Percentiles rank a stretch among this genome's conserved stretches.
Evolutionary conservation across 2,888 invertebrate genomes (phyloP).

Genomic region (Megalurothrips usitatus): DNA sequence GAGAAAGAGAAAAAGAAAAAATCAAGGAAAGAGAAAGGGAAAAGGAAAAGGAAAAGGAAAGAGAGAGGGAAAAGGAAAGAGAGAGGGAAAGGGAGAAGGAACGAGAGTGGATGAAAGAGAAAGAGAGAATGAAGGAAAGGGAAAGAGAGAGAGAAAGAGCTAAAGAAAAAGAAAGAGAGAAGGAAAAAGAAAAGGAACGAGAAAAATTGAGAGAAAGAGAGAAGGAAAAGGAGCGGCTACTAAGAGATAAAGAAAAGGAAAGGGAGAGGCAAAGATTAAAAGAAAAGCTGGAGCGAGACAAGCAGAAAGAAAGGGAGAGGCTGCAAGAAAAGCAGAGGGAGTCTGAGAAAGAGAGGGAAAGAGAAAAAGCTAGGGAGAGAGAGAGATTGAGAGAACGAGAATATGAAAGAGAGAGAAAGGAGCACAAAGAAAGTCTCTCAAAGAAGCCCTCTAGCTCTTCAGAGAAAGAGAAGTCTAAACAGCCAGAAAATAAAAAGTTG

Average conservation of each 20-base stretch:
- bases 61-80: not conserved
- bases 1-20: no score
- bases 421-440: not conserved
- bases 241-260: slow-evolving; percentile 69
- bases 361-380: slow-evolving; percentile 30
- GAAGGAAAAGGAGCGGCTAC: slow-evolving; percentile 58
- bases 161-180: slow-evolving; percentile 72
- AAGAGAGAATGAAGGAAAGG: slow-evolving; percentile 66
- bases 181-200: slow-evolving; percentile 72
- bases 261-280: slow-evolving; percentile 62
- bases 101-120: slow-evolving; percentile 77
- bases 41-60: not conserved
- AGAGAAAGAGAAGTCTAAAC: not conserved
- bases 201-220: slow-evolving; percentile 68
- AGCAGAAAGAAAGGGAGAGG: slow-evolving; percentile 76
- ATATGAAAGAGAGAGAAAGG: slow-evolving; percentile 31
- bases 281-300: slow-evolving; percentile 58
- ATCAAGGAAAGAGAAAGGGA: not conserved
- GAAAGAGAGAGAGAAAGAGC: slow-evolving; percentile 57
- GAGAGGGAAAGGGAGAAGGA: slow-evolving; percentile 48
- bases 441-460: not conserved
- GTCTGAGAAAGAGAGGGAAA: slow-evolving; percentile 32
- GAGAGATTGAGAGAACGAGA: slow-evolving; percentile 35
- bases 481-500: not conserved
- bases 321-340: slow-evolving; percentile 61